These are phyloP conservation scores for Ichneumoninae sp. DNA, from an alignment of 2,888 invertebrate species.

Conservation along the genomic window DNA sequence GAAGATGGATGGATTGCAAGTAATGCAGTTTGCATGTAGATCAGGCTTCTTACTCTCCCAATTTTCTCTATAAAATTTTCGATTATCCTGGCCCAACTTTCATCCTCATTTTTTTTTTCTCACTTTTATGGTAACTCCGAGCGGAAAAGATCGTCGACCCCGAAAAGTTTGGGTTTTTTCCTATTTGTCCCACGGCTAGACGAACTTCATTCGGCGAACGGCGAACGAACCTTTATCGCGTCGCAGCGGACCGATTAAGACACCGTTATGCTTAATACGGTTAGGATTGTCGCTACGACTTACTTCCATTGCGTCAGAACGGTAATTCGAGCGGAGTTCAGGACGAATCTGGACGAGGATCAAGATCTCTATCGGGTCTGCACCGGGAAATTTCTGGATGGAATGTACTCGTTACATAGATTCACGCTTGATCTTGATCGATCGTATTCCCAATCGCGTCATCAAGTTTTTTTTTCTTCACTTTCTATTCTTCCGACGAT, in stretches of 20 bases:
- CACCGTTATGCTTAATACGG: conserved; percentile 59
- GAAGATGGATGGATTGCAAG: conserved; percentile 27
- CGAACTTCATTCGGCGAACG: conserved; percentile 22
- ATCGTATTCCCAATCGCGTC: conserved; percentile 1
- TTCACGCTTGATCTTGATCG: conserved; percentile 38
- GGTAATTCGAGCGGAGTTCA: conserved; percentile 58
- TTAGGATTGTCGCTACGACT: conserved; percentile 64
- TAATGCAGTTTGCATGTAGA: conserved; percentile 54
- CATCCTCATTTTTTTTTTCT: conserved; percentile 10
- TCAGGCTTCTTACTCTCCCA: background rate
- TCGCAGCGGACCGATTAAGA: conserved; percentile 61
- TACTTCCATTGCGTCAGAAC: conserved; percentile 58
- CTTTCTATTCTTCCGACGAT: conserved; percentile 15
- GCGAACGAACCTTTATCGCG: conserved; percentile 53
- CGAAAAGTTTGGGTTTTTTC: conserved; percentile 14
- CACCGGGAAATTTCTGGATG: background rate
- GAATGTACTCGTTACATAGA: background rate
- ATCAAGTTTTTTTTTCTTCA: background rate
- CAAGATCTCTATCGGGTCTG: conserved; percentile 21
- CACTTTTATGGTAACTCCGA: background rate
- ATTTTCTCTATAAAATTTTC: conserved; percentile 8
- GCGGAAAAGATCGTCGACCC: conserved; percentile 40
- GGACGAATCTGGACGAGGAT: conserved; percentile 26
- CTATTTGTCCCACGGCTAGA: conserved; percentile 43
- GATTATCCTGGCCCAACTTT: conserved; percentile 16